phyloP scores from a whole-genome alignment of 2,797 vertebrate species.

The Channallabes apus region DNA sequence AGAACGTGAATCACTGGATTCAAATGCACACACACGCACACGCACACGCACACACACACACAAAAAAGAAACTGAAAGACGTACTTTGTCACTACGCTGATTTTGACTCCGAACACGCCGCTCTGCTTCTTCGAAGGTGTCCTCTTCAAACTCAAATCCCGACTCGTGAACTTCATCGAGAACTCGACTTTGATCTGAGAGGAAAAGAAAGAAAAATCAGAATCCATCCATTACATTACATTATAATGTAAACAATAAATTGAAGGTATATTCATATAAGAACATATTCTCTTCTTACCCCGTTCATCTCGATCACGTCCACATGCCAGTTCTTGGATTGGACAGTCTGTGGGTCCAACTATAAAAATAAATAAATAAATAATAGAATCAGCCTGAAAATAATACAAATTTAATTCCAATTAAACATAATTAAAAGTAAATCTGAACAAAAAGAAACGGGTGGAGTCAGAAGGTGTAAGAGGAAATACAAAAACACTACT shows the following conservation, averaged over 20 bases:
- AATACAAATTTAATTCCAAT: background rate
- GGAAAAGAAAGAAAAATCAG: background rate
- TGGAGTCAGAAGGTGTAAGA: no score
- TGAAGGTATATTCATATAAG: background rate
- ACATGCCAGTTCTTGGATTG: conserved; percentile 99
- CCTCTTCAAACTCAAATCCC: conserved; percentile 95
- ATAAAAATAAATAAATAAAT: conserved; percentile 50
- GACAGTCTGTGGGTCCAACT: conserved; percentile 94
- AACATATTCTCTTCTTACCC: conserved; percentile 78
- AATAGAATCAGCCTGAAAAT: background rate
- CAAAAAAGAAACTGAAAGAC: background rate
- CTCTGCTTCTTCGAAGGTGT: conserved; percentile 98
- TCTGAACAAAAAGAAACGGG: no score
- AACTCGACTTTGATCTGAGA: conserved; percentile 95
- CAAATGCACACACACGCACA: background rate
- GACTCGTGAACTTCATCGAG: conserved; percentile 98
- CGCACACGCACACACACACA: background rate
- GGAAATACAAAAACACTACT: background rate
- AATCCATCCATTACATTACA: conserved; percentile 16
- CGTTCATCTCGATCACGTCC: conserved; percentile 98
- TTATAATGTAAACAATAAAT: background rate
- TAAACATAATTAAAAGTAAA: background rate
- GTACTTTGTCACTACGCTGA: conserved; percentile 96
- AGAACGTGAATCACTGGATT: background rate
- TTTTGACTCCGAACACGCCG: conserved; percentile 96